Conservation (phyloP, 2,797 vertebrate genomes). For the Rhynchotus rufescens region DNA sequence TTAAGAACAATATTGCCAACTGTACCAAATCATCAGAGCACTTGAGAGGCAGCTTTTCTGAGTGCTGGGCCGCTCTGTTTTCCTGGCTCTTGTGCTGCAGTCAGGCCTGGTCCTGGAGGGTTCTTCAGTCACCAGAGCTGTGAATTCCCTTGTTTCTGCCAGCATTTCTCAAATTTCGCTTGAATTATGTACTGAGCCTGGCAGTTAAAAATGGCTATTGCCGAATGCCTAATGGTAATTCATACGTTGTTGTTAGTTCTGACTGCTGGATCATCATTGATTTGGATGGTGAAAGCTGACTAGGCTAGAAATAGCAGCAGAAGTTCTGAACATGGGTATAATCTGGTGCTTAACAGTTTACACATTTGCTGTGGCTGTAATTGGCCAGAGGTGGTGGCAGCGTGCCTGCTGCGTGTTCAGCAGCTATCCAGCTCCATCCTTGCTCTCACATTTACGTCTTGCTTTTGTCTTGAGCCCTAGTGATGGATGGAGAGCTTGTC, state of each 20-base stretch:
- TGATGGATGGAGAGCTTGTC: constrained; percentile 18
- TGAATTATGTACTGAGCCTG: not conserved
- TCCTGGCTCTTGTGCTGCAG: not conserved
- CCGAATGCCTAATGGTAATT: not conserved
- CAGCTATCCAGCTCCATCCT: not conserved
- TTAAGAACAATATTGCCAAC: not conserved
- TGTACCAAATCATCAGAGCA: not conserved
- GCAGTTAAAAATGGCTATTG: not conserved
- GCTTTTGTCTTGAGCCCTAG: constrained; percentile 41
- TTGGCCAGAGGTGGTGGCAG: not conserved
- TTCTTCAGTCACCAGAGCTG: not conserved
- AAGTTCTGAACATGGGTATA: not conserved
- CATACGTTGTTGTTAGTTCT: not conserved
- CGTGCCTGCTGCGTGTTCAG: not conserved
- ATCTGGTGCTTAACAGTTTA: not conserved
- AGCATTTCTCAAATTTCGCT: not conserved
- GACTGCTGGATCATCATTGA: not conserved
- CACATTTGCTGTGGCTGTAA: not conserved
- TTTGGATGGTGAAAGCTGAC: not conserved
- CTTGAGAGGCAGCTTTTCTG: not conserved
- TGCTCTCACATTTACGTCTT: constrained; percentile 27
- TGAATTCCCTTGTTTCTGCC: not conserved
- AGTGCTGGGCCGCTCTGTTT: not conserved
- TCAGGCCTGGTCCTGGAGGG: not conserved
- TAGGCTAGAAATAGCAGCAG: not conserved